phyloP scores from a whole-genome alignment of 2,113 vertebrate genomes.

The Odocoileus hemionus region DNA sequence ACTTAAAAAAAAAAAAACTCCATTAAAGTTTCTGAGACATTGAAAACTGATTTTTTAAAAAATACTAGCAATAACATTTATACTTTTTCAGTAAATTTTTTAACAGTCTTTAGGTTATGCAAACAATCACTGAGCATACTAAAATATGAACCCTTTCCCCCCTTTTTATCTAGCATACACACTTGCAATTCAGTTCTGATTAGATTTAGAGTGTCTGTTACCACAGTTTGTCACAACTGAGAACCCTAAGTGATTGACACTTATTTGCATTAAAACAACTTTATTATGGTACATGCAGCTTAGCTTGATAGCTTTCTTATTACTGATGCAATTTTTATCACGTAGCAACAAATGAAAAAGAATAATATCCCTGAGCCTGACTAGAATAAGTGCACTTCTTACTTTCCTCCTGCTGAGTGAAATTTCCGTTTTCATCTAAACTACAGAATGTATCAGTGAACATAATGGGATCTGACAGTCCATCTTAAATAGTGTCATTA shows the following conservation, averaged over 20 bases:
- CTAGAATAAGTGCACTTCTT: conserved; percentile 54
- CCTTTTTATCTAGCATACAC: not conserved
- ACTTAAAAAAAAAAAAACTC: not conserved
- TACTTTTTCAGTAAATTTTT: not conserved
- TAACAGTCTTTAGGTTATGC: not conserved
- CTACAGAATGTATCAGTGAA: conserved; percentile 56
- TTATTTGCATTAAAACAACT: conserved; percentile 65
- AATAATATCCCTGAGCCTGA: conserved; percentile 40
- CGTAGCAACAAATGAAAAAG: not conserved
- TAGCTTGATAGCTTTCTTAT: conserved; percentile 20
- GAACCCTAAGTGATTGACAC: conserved; percentile 44
- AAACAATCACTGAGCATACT: not conserved
- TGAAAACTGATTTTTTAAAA: not conserved
- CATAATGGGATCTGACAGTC: conserved; percentile 71
- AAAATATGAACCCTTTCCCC: not conserved
- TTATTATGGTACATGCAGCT: conserved; percentile 41
- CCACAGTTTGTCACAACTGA: conserved; percentile 44
- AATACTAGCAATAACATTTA: not conserved
- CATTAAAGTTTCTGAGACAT: not conserved
- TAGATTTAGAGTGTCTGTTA: conserved; percentile 50
- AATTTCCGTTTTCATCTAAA: conserved; percentile 65
- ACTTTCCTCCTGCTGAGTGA: conserved; percentile 48
- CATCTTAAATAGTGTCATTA: conserved; percentile 69
- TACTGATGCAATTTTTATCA: conserved; percentile 46
- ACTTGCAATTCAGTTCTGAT: not conserved